phyloP scores from a whole-genome alignment of 2,888 invertebrate species.

The Synergus umbraculus region DNA sequence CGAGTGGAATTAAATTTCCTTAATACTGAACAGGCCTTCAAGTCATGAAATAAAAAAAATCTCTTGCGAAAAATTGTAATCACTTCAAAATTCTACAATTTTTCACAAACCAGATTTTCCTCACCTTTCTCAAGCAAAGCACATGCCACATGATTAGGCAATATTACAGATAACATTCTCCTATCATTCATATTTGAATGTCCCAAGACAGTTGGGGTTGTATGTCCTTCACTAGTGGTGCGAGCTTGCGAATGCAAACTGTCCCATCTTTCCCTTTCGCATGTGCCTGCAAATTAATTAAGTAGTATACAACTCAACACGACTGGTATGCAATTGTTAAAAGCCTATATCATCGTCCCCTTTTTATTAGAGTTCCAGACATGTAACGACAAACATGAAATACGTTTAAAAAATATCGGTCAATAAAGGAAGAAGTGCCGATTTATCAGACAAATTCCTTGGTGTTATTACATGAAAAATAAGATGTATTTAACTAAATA shows the following conservation, averaged over 20 bases:
- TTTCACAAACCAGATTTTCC: background rate
- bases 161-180: conserved; percentile 67
- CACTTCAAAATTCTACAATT: background rate
- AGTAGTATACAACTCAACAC: background rate
- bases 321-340: conserved; percentile 3
- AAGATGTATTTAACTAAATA: too few species aligned
- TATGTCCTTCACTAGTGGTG: conserved; percentile 82
- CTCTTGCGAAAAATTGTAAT: background rate
- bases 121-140: background rate
- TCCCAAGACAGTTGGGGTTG: conserved; percentile 67
- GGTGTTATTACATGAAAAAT: too few species aligned
- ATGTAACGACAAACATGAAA: conserved; percentile 17
- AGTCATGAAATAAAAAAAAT: background rate
- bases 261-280: conserved; percentile 86
- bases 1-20: background rate
- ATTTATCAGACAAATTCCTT: background rate
- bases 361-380: background rate
- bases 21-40: background rate
- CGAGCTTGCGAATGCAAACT: conserved; percentile 89
- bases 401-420: background rate
- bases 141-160: conserved; percentile 13
- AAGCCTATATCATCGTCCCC: conserved; percentile 63
- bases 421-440: conserved; percentile 37
- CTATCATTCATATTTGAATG: conserved; percentile 75
- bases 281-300: conserved; percentile 70